Conservation (phyloP, 1,140 invertebrate species). For the Drosophila watanabei region DNA sequence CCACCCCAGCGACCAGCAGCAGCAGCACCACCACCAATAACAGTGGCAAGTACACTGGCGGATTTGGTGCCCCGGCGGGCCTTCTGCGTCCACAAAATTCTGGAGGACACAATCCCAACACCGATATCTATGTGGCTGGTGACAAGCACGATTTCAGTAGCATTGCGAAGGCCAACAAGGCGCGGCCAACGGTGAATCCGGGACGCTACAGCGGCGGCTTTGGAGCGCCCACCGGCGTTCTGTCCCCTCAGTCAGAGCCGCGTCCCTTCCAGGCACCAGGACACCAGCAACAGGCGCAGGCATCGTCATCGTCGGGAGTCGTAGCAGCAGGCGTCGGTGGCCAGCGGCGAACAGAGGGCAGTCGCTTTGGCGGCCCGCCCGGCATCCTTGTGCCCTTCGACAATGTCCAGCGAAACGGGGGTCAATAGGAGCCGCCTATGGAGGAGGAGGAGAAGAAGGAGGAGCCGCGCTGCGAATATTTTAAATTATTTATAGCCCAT, state of each 20-base stretch:
- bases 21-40: neutral
- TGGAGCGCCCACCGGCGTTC: conserved; percentile 58
- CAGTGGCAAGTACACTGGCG: conserved; percentile 68
- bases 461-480: conserved; percentile 43
- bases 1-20: conserved; percentile 23
- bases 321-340: neutral
- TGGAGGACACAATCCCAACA: neutral
- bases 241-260: conserved; percentile 53
- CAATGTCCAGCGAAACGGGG: conserved; percentile 62
- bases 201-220: conserved; percentile 70
- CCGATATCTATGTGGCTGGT: conserved; percentile 70
- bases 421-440: conserved; percentile 34
- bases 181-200: conserved; percentile 42
- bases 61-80: conserved; percentile 77
- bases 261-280: conserved; percentile 62
- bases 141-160: conserved; percentile 54
- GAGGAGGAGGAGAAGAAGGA: neutral
- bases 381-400: conserved; percentile 80
- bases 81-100: conserved; percentile 53
- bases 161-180: conserved; percentile 36
- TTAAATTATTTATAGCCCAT: conserved; percentile 81
- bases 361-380: conserved; percentile 80
- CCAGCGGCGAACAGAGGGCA: conserved; percentile 26
- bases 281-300: conserved; percentile 9
- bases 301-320: conserved; percentile 5